A percentile compares a stretch with the other conserved stretches of the same genome.
Evolutionary conservation across 2,113 vertebrate species (phyloP).

Genomic region (Alethe diademata): DNA sequence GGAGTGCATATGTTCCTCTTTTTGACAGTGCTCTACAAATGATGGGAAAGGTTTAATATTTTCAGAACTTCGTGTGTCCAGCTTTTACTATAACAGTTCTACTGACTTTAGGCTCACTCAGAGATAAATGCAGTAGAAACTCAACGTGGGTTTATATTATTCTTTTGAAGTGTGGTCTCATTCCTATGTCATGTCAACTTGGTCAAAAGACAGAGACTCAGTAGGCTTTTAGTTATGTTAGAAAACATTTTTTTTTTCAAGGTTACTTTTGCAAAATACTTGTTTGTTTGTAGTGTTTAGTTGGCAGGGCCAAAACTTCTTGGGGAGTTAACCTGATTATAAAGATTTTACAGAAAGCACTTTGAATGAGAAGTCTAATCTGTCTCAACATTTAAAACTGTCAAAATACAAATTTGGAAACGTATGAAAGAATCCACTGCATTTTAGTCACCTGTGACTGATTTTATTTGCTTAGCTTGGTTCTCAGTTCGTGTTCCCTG

Average conservation of each 20-base stretch:
- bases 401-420: neutral
- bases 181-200: neutral
- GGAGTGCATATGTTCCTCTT: neutral
- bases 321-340: neutral
- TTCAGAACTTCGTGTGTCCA: neutral
- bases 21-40: neutral
- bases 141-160: neutral
- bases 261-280: neutral
- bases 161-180: neutral
- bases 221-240: neutral
- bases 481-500: neutral
- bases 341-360: neutral
- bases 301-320: neutral
- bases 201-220: neutral
- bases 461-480: neutral
- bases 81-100: neutral
- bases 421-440: neutral
- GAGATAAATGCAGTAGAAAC: neutral
- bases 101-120: neutral
- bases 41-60: neutral
- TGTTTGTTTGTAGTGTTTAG: neutral
- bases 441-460: neutral
- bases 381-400: neutral
- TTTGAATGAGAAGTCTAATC: neutral
- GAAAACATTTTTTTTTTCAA: neutral